Base-by-base conservation (phyloP, 2,797 vertebrate species). In the Apogon talboti region DNA sequence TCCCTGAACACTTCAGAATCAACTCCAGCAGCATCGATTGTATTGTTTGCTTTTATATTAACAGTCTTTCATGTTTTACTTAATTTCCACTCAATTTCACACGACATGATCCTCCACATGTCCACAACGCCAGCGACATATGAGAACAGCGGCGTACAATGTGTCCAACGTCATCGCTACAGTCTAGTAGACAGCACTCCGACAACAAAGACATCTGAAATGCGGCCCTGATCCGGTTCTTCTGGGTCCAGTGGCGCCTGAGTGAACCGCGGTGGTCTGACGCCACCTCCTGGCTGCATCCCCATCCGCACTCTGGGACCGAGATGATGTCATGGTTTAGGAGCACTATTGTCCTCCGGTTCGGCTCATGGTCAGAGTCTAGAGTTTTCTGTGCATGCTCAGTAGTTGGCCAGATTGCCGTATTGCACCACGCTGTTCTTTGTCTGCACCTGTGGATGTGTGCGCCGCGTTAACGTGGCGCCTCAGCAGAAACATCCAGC, bases 171-270 rank as follows among this genome's bases (percentile, higher is more conserved):
- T 92, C 87, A 90, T 82, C 1, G 66, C 60, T 13, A 72, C 86
- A 81, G 84, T 83, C 81, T 84, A 74, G 79, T 76, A 84, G 81
- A 79, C 86, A 63, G 83, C 70, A 60, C 71, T 80, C 84, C 73
- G 84, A 92, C 86, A 91, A 92, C 91, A 91, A 92, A 92, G 70
- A 74, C 66, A 6, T 83, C 81, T 75, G 72, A 84, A 84, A 88
- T 75, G 83, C 68, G 10, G 58, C 72, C 68, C 12, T 24, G 67
- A 77, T 82, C 82, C 76, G 62, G 76, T 81, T 87, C 76, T 74
- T 57, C 45, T 40, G 68, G 67, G 50, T 67, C 55, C 71, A 11
- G 35, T 5, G 35, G 7, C 0, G 74, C 35, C 8, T 43, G 43
- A 2, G 6, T 2, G 0, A 12, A 15, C 52, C 0, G 54, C 1